Evolutionary conservation across 2,797 vertebrate species (phyloP).

Genomic region (Rhabdophis nuchalis): DNA sequence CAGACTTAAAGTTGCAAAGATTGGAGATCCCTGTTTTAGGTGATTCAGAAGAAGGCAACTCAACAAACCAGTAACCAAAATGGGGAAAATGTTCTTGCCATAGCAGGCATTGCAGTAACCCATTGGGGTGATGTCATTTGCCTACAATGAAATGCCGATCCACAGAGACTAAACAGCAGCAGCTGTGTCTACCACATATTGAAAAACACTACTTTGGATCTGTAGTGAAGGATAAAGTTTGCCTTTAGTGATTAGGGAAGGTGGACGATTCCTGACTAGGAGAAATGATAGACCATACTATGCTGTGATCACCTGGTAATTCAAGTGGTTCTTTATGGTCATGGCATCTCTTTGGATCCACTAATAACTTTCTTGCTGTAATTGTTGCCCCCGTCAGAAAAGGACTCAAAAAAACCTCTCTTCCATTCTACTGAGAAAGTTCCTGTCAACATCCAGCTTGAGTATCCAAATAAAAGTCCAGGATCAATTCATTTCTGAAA

Average conservation of each 20-base stretch:
- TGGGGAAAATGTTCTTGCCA: neutral
- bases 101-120: neutral
- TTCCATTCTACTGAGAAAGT: neutral
- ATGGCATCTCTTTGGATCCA: neutral
- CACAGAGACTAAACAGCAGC: neutral
- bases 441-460: too few relatives aligned
- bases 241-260: neutral
- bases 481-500: too few relatives aligned
- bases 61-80: neutral
- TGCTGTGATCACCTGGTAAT: neutral
- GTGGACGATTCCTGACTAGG: neutral
- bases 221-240: neutral
- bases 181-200: neutral
- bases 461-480: too few relatives aligned
- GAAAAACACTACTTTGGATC: neutral
- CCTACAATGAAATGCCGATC: neutral
- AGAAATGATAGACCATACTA: neutral
- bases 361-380: neutral
- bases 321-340: neutral
- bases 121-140: neutral
- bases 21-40: too few relatives aligned
- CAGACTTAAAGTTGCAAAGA: too few relatives aligned
- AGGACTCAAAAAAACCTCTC: neutral
- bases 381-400: neutral
- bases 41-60: neutral